Evolutionary conservation across 1,140 invertebrate genomes (phyloP).

Genomic region (Plectrocnemia conspersa): DNA sequence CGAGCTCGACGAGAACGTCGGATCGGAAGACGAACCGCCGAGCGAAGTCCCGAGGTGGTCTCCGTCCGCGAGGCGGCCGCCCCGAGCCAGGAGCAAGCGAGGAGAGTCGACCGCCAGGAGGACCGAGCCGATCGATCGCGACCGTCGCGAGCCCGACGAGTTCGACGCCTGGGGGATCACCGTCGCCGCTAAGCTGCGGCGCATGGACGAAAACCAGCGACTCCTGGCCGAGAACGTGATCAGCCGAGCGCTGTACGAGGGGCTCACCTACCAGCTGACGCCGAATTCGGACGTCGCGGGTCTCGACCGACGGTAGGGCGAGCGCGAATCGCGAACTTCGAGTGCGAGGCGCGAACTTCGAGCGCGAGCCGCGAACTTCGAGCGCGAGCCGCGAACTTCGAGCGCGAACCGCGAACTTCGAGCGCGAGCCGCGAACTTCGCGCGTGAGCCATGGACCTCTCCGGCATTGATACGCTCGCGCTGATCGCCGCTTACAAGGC

Average conservation of each 20-base stretch:
- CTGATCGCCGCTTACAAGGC: constrained; percentile 29
- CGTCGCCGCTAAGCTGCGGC: constrained; percentile 35
- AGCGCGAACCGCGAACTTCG: background rate
- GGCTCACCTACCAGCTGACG: constrained; percentile 27
- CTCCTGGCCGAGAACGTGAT: constrained; percentile 34
- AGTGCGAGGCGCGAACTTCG: background rate
- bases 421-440: constrained; percentile 1
- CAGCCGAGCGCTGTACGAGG: constrained; percentile 30
- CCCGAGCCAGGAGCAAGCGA: constrained; percentile 10
- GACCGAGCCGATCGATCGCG: background rate
- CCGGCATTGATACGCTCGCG: constrained; percentile 21
- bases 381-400: background rate
- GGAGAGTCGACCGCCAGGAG: constrained; percentile 1
- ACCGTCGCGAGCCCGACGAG: too few relatives aligned
- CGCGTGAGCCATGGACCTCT: constrained; percentile 21
- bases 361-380: constrained; percentile 18
- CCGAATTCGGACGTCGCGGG: constrained; percentile 21
- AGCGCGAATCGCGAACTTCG: background rate
- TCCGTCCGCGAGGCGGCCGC: constrained; percentile 27
- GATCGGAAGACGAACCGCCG: too few relatives aligned
- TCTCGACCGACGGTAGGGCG: too few relatives aligned
- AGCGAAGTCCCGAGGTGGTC: constrained; percentile 17
- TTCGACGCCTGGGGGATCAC: constrained; percentile 34
- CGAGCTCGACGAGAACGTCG: constrained; percentile 14
- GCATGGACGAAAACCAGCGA: constrained; percentile 36